phyloP scores from a whole-genome alignment of 2,888 invertebrate species.

The Drosophila engyochracea region DNA sequence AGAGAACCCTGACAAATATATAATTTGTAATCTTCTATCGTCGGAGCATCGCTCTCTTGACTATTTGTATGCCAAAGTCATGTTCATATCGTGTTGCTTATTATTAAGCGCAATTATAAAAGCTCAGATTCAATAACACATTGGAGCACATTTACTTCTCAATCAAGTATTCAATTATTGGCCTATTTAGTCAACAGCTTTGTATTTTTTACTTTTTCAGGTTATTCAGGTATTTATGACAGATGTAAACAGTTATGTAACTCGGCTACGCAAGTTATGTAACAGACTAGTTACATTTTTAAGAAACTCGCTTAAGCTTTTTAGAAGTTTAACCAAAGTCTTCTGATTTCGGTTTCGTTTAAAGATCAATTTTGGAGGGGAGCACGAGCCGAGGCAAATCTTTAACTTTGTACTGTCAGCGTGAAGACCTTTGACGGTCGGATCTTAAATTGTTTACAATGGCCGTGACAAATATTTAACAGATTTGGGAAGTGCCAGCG shows the following conservation, averaged over 20 bases:
- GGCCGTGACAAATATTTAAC: conserved; percentile 51
- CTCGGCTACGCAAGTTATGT: background rate
- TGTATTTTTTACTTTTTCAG: background rate
- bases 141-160: conserved; percentile 1
- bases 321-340: background rate
- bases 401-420: conserved; percentile 46
- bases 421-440: conserved; percentile 49
- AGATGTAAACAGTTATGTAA: background rate
- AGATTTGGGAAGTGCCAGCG: conserved; percentile 46
- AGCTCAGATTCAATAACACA: conserved; percentile 24
- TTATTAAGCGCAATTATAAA: conserved; percentile 1
- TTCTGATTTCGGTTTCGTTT: background rate
- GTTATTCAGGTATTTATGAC: background rate
- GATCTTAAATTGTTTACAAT: conserved; percentile 69
- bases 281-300: background rate
- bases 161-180: conserved; percentile 3
- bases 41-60: background rate
- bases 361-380: conserved; percentile 10
- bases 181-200: background rate
- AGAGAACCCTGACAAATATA: conserved; percentile 33
- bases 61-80: conserved; percentile 23
- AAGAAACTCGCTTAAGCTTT: background rate
- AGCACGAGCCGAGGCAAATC: conserved; percentile 1
- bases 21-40: conserved; percentile 18
- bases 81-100: conserved; percentile 4